Evolutionary conservation across 2,888 invertebrate genomes (phyloP), one percentile per base, ranked within the genome.

Genomic region (Euplagia quadripunctaria): DNA sequence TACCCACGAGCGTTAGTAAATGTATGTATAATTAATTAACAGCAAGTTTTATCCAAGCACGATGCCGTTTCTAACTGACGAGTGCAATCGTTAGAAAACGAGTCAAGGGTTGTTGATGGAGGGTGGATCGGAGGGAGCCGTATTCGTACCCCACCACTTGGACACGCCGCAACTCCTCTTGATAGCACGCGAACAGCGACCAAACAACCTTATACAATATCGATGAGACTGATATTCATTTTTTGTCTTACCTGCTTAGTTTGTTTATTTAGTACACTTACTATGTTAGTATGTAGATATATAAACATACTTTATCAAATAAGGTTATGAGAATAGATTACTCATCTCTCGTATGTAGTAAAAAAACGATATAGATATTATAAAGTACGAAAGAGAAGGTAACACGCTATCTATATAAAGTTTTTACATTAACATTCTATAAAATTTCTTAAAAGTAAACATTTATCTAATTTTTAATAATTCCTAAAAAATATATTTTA

Each of bases 101-200:
- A 87, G 86, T 85, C 82, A 82, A 91, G 93, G 88, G 91, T 88
- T 79, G 88, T 90, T 86, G 85, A 89, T 87, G 81, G 83, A 90
- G 92, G 91, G 90, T 88, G 86, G 83, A 84, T 84, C 75, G 84
- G 72, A 82, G 78, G 81, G 82, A 70, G 82, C 81, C 81, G 76
- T 79, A 70, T 80, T 82, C 73, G 80, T 82, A 85, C 87, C 87
- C 89, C 86, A 80, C 90, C 91, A 93, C 94, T 94, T 93, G 89
- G 90, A 88, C 94, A 94, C 94, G 94, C 87, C 88, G 91, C 89
- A 84, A 85, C 89, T 86, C 91, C 80, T 85, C 83, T 91, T 81
- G 80, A 88, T 84, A 79, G 77, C 85, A 86, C 81, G 84, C 85
- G 82, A 86, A 80, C 80, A 52, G 17, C 17, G 52, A 61, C 31